Evolutionary conservation across 2,113 vertebrate species (phyloP).

Genomic region (Condylura cristata): DNA sequence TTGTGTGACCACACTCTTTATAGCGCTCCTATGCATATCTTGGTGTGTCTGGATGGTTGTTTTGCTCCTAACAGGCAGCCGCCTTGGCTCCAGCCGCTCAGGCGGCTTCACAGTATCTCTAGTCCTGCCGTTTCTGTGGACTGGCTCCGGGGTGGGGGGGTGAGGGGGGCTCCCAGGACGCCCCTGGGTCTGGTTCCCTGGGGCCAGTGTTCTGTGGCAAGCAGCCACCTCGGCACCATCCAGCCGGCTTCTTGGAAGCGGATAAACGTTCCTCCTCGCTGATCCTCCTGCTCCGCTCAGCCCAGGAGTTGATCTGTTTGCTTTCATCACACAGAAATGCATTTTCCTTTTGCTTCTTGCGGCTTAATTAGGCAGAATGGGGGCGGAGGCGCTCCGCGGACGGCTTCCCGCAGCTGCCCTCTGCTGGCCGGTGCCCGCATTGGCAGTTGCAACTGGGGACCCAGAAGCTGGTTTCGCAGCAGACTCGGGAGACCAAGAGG

Average conservation of each 20-base stretch:
- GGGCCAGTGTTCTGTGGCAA: constrained; percentile 48
- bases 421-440: constrained; percentile 80
- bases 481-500: rapidly evolving
- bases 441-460: constrained; percentile 10
- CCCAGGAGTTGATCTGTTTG: not conserved
- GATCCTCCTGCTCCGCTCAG: not conserved
- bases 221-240: constrained; percentile 37
- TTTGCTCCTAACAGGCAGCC: not conserved
- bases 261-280: not conserved
- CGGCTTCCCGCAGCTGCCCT: constrained; percentile 84
- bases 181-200: constrained; percentile 27
- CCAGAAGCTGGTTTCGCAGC: not conserved
- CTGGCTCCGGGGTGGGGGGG: not conserved
- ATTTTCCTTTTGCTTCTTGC: not conserved
- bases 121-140: not conserved
- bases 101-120: not conserved
- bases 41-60: not conserved
- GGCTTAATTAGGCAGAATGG: not conserved
- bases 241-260: constrained; percentile 56
- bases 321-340: constrained; percentile 29
- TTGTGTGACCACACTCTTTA: not conserved
- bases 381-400: constrained; percentile 47
- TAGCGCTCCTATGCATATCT: not conserved
- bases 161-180: not conserved
- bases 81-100: not conserved